Evolutionary conservation across 1,140 invertebrate species (phyloP).

Genomic region (Drosophila pruinosa): DNA sequence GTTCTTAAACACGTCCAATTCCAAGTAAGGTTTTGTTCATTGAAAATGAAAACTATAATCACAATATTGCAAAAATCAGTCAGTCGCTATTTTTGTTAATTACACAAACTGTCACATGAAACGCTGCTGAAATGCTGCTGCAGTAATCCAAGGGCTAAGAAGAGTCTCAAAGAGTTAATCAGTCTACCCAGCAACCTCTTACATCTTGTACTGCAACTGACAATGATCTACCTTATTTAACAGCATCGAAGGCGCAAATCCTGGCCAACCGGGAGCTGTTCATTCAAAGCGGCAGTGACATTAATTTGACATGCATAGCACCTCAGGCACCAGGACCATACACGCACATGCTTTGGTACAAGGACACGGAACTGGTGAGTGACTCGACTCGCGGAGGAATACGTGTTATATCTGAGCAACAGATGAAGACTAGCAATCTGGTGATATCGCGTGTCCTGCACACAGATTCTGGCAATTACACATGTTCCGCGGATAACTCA

Average conservation of each 20-base stretch:
- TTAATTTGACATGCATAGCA: constrained; percentile 94
- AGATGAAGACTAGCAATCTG: constrained; percentile 91
- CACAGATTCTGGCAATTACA: constrained; percentile 93
- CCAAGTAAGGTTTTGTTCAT: too few species aligned
- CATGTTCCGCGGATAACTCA: constrained; percentile 89
- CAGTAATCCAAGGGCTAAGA: constrained; percentile 11
- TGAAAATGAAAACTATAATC: too few species aligned
- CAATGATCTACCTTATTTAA: constrained; percentile 20
- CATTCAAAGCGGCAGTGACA: constrained; percentile 94
- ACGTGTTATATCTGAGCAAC: constrained; percentile 93
- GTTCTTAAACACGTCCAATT: too few species aligned
- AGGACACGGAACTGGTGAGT: constrained; percentile 93
- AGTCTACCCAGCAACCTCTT: too few species aligned
- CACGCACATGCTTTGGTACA: constrained; percentile 95
- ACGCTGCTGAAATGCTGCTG: neutral
- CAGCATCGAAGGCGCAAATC: constrained; percentile 95
- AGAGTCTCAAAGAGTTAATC: too few species aligned
- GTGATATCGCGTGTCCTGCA: constrained; percentile 91
- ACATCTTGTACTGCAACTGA: constrained; percentile 29
- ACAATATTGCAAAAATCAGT: neutral
- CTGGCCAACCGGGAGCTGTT: constrained; percentile 92
- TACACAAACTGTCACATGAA: neutral
- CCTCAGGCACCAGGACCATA: constrained; percentile 94
- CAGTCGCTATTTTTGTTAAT: neutral
- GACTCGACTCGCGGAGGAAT: constrained; percentile 93